A percentile compares a stretch with the other conserved stretches of the same genome.
Evolutionary conservation across 2,113 vertebrate species (phyloP).

Genomic region (Tragelaphus imberbis): DNA sequence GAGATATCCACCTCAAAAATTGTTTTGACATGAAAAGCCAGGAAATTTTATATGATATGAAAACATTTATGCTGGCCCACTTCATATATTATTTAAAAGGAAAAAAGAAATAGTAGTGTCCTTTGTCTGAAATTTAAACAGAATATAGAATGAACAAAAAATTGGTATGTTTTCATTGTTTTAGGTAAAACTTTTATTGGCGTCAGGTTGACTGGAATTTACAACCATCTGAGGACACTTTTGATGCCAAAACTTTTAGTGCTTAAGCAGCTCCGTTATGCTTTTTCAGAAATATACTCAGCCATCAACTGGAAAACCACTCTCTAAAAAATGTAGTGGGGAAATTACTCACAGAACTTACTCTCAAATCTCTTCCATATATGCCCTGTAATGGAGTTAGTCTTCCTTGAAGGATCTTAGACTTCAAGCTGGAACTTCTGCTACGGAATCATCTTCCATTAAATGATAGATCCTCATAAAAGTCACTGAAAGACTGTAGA

Average conservation of each 20-base stretch:
- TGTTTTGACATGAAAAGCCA: background rate
- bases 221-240: background rate
- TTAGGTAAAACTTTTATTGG: background rate
- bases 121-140: background rate
- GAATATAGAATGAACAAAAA: background rate
- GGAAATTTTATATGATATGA: background rate
- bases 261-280: background rate
- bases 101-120: background rate
- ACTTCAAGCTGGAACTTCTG: background rate
- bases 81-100: background rate
- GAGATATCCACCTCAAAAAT: background rate
- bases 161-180: background rate
- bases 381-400: conserved; percentile 39
- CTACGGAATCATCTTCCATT: conserved; percentile 19
- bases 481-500: conserved; percentile 19
- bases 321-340: conserved; percentile 38
- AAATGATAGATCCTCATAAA: conserved; percentile 43
- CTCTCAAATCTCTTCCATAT: conserved; percentile 2
- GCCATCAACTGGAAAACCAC: conserved; percentile 38
- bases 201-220: background rate
- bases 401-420: conserved; percentile 60
- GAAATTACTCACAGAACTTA: conserved; percentile 57
- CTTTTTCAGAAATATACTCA: conserved; percentile 47
- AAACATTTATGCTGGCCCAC: background rate
- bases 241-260: background rate